phyloP scores from a whole-genome alignment of 2,113 vertebrate species.

The Phyllostomus discolor region DNA sequence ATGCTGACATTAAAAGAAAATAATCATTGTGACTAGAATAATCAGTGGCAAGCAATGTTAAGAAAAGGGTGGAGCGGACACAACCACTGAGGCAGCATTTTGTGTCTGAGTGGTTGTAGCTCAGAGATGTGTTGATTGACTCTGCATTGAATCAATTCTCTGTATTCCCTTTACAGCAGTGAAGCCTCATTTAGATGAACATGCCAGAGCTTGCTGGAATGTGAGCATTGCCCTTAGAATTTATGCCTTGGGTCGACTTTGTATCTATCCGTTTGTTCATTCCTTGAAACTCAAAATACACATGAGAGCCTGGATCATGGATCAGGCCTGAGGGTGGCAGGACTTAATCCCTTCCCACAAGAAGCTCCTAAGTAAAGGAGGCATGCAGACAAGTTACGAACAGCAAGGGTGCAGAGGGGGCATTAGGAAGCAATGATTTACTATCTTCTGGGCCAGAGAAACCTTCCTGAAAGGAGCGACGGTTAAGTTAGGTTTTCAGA shows the following conservation, averaged over 20 bases:
- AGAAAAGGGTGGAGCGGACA: background rate
- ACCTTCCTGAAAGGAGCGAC: background rate
- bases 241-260: background rate
- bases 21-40: background rate
- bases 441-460: background rate
- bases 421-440: background rate
- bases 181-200: background rate
- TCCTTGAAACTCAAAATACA: background rate
- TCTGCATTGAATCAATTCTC: background rate
- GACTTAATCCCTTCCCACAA: background rate
- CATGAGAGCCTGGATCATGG: background rate
- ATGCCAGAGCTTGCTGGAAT: background rate
- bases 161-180: background rate
- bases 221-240: background rate
- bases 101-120: background rate
- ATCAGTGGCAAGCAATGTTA: background rate
- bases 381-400: background rate
- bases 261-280: background rate
- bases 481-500: conserved; percentile 3
- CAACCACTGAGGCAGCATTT: background rate
- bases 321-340: background rate
- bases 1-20: background rate
- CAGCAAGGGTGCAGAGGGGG: background rate
- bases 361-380: background rate
- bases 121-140: background rate